Evolutionary conservation across 2,888 invertebrate genomes (phyloP).

Genomic region (Plemyria rubiginata): DNA sequence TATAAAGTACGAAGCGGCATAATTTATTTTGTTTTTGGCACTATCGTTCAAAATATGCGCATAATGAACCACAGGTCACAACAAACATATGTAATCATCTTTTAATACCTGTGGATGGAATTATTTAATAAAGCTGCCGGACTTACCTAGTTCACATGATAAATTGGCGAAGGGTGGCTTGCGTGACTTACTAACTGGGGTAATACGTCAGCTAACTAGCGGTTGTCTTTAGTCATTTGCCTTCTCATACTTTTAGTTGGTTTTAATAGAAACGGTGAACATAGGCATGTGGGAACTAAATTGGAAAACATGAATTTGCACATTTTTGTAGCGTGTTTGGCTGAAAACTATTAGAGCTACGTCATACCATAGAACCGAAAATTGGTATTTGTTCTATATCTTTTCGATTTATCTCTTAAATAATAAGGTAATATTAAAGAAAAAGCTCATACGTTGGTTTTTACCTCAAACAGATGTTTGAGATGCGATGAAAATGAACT

Average conservation of each 20-base stretch:
- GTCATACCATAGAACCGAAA: neutral
- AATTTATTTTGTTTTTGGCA: no score
- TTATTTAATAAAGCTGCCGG: conserved; percentile 35
- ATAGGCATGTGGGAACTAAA: conserved; percentile 10
- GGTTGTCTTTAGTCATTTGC: conserved; percentile 40
- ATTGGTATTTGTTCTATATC: no score
- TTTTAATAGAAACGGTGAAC: conserved; percentile 20
- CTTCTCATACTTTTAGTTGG: conserved; percentile 29
- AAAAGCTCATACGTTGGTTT: no score
- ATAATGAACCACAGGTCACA: neutral
- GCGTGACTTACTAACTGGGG: conserved; percentile 41
- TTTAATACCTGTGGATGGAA: conserved; percentile 28
- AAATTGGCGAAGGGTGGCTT: conserved; percentile 35
- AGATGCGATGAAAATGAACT: no score
- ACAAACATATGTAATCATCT: neutral
- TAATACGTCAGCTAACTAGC: conserved; percentile 37
- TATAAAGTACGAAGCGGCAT: no score
- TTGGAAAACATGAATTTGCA: conserved; percentile 5
- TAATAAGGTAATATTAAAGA: no score
- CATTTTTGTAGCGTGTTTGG: conserved; percentile 2
- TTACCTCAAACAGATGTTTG: no score
- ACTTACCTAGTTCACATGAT: conserved; percentile 40
- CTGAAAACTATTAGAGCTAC: neutral
- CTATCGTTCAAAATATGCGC: no score
- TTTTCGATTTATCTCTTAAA: no score